Percentiles rank a stretch among this genome's conserved stretches.
Conservation (phyloP, 2,888 invertebrate species). For the Amphipoea lucens region DNA sequence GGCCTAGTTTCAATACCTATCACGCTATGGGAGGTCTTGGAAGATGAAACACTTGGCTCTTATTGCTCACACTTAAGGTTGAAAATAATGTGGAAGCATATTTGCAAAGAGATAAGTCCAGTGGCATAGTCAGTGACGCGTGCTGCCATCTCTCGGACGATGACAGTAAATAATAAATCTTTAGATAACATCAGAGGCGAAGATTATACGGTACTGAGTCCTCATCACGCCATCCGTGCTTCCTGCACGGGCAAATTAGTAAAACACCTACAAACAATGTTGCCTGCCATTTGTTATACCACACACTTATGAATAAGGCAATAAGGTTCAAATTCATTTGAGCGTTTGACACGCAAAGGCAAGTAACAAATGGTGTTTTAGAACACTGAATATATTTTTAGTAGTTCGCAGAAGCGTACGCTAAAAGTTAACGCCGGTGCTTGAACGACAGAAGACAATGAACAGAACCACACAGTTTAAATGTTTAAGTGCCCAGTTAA, state of each 20-base stretch:
- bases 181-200: slow-evolving; percentile 88
- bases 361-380: slow-evolving; percentile 67
- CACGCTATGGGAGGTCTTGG: slow-evolving; percentile 78
- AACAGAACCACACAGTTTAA: slow-evolving; percentile 79
- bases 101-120: slow-evolving; percentile 78
- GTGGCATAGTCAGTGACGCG: slow-evolving; percentile 84
- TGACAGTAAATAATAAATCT: slow-evolving; percentile 90
- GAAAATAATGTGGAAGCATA: slow-evolving; percentile 65
- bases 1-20: slow-evolving; percentile 63
- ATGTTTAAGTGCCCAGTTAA: slow-evolving; percentile 82
- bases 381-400: slow-evolving; percentile 86
- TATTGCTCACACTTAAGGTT: slow-evolving; percentile 69
- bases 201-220: slow-evolving; percentile 89
- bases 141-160: slow-evolving; percentile 89
- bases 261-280: slow-evolving; percentile 81
- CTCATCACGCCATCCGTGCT: slow-evolving; percentile 88
- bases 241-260: slow-evolving; percentile 89
- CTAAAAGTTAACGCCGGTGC: slow-evolving; percentile 82
- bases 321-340: slow-evolving; percentile 73
- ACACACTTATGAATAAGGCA: slow-evolving; percentile 62
- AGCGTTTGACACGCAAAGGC: slow-evolving; percentile 38
- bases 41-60: slow-evolving; percentile 60
- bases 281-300: slow-evolving; percentile 67
- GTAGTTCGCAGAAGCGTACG: slow-evolving; percentile 85
- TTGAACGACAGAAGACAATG: slow-evolving; percentile 82